phyloP scores from a whole-genome alignment of 2,888 invertebrate species.

The Ophion obscuratus region DNA sequence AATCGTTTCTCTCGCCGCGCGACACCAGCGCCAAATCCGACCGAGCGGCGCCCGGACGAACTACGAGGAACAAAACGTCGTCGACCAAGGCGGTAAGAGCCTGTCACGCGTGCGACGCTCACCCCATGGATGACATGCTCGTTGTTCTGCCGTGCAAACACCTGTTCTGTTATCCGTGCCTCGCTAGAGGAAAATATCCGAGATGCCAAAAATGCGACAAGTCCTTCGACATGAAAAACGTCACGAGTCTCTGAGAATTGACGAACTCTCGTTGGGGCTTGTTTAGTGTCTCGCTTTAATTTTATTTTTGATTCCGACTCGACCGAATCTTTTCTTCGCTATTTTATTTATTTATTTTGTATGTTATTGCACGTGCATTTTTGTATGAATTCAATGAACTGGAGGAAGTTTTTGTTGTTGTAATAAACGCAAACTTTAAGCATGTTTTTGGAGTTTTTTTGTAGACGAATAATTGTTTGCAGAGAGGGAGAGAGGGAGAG shows the following conservation, averaged over 20 bases:
- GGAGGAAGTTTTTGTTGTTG: too few species aligned
- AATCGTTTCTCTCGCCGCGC: too few species aligned
- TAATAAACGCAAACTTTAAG: too few species aligned
- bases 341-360: too few species aligned
- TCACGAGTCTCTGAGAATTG: conserved; percentile 35
- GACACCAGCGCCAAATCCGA: too few species aligned
- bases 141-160: conserved; percentile 63
- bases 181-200: conserved; percentile 26
- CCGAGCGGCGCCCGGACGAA: too few species aligned
- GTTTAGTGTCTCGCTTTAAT: background rate
- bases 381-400: too few species aligned
- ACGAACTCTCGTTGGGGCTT: background rate
- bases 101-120: conserved; percentile 51
- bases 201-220: conserved; percentile 63
- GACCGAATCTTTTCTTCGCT: background rate
- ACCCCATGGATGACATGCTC: conserved; percentile 45
- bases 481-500: too few species aligned
- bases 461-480: too few species aligned
- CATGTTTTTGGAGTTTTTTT: too few species aligned
- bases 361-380: too few species aligned
- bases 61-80: background rate
- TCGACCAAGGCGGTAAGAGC: background rate
- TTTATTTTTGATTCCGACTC: background rate
- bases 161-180: conserved; percentile 64
- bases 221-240: conserved; percentile 55